Percentiles rank a stretch among this genome's conserved stretches.
Evolutionary conservation across 1,140 invertebrate genomes (phyloP).

Genomic region (Drosophila melanogaster): Release_6_plus_ISO1_MT NT_033779.5:12687001-12687500

Average conservation of each 20-base stretch:
- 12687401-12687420: too few species aligned
- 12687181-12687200: conserved; percentile 9
- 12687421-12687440: too few species aligned
- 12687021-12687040: conserved; percentile 28
- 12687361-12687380: too few species aligned
- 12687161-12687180: conserved; percentile 22
- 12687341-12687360: background rate
- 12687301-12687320: conserved; percentile 41
- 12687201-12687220: conserved; percentile 31
- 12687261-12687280: conserved; percentile 37
- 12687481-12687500: too few species aligned
- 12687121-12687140: conserved; percentile 38
- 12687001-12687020: conserved; percentile 67
- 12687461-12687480: too few species aligned
- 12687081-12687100: conserved; percentile 82
- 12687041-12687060: conserved; percentile 17
- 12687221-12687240: conserved; percentile 37
- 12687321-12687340: background rate
- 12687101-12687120: conserved; percentile 53
- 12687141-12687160: conserved; percentile 8
- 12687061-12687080: conserved; percentile 76
- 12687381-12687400: too few species aligned
- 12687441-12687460: too few species aligned
- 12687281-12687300: conserved; percentile 41
- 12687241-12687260: conserved; percentile 48